Base-by-base conservation (phyloP, 2,113 vertebrate species). In the Psettodes erumei region DNA sequence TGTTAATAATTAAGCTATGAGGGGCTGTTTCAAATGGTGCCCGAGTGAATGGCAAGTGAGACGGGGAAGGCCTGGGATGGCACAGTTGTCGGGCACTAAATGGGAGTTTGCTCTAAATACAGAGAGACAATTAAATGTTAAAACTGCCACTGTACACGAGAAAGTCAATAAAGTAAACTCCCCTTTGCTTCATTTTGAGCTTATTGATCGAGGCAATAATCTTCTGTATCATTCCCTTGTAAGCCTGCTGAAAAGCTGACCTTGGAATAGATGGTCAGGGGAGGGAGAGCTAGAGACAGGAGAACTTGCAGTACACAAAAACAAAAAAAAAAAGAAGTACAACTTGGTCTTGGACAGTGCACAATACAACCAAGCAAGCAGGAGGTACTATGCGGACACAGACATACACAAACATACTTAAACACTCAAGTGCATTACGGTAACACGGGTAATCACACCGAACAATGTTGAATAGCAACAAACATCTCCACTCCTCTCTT, bases 171-270 rank as follows among this genome's bases (percentile, higher is more conserved):
- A 94, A 93, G 85, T 84, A 90, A 93, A 93, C 92, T 93, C 93
- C 93, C 93, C 89, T 91, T 91, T 94, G 93, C 89, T 95, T 94
- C 93, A 94, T 94, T 94, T 93, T 91, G 85, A 89, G 83, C 91
- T 95, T 94, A 95, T 94, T 95, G 94, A 95, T 94, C 90, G 92
- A 87, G 59, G 92, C 93, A 95, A 94, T 94, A 93, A 93, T 95
- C 93, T 94, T 92, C 90, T 88, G 90, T 93, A 95, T 94, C 92
- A 94, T 95, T 94, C 92, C 92, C 92, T 83, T 90, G 92, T 91
- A 95, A 94, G 90, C 90, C 84, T 69, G 82, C 92, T 90, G 92
- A 94, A 94, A 90, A 93, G 87, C 92, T 92, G 93, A 95, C 94
- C 94, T 93, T 93, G 93, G 88, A 92, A 88, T 92, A 90, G 92